phyloP scores from a whole-genome alignment of 2,797 vertebrate species.

The Dallia pectoralis region DNA sequence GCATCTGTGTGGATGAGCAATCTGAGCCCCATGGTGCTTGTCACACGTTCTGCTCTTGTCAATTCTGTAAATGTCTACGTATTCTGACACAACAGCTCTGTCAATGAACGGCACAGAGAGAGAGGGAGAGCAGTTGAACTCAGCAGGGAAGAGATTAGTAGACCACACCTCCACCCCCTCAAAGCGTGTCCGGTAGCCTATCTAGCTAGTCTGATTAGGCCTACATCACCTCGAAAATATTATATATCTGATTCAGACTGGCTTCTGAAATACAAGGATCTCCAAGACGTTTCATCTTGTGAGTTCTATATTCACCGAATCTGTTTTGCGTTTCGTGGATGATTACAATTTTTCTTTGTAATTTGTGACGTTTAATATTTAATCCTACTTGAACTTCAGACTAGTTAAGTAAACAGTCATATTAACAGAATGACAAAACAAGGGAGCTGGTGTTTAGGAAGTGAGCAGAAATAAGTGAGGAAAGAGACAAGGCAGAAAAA shows the following conservation, averaged over 20 bases:
- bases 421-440: neutral
- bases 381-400: too few relatives aligned
- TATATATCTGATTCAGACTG: neutral
- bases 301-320: neutral
- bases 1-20: slow-evolving; percentile 25
- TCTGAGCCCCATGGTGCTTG: neutral
- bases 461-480: neutral
- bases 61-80: slow-evolving; percentile 42
- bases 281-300: neutral
- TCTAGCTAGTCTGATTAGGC: neutral
- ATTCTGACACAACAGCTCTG: slow-evolving; percentile 38
- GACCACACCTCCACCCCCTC: neutral
- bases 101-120: slow-evolving; percentile 45
- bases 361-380: neutral
- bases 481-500: neutral
- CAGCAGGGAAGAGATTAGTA: slow-evolving; percentile 51
- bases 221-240: neutral
- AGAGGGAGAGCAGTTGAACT: slow-evolving; percentile 49
- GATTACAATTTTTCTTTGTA: neutral
- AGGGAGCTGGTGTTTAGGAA: neutral
- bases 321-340: neutral
- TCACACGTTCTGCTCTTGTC: slow-evolving; percentile 1
- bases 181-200: neutral
- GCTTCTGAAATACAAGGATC: neutral
- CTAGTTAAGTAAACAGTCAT: too few relatives aligned